Evolutionary conservation across 2,797 vertebrate species (phyloP).

Genomic region (Macroramphosus scolopax): DNA sequence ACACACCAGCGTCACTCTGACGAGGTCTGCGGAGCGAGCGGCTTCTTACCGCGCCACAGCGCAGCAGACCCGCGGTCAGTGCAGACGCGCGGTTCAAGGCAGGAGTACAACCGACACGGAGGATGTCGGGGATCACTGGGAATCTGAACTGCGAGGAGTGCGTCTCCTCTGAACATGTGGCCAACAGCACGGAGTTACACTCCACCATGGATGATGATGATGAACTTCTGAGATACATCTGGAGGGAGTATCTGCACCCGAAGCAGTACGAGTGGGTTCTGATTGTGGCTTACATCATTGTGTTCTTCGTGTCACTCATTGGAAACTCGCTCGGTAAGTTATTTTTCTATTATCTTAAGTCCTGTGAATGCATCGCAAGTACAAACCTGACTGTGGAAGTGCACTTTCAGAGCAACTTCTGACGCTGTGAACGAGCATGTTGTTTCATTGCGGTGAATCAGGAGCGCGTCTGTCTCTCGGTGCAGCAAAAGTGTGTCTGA

Average conservation of each 20-base stretch:
- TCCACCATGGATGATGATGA: slow-evolving; percentile 86
- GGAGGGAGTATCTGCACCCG: slow-evolving; percentile 93
- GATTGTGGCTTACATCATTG: slow-evolving; percentile 91
- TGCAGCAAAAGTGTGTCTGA: no score
- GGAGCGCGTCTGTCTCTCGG: no score
- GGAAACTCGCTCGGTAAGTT: slow-evolving; percentile 94
- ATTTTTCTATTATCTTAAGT: not conserved
- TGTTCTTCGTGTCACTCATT: slow-evolving; percentile 90
- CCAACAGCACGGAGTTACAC: slow-evolving; percentile 76
- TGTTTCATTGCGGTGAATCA: no score
- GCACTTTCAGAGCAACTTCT: no score
- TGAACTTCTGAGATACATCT: slow-evolving; percentile 92
- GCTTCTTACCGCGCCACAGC: not conserved
- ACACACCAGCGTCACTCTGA: slow-evolving; percentile 40
- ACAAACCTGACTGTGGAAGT: no score
- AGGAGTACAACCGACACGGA: not conserved
- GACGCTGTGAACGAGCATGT: no score
- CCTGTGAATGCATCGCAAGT: no score
- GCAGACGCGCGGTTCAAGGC: slow-evolving; percentile 8
- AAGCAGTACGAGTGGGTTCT: slow-evolving; percentile 96
- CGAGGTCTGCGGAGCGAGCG: slow-evolving; percentile 17
- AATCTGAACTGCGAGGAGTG: slow-evolving; percentile 77
- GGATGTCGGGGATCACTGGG: slow-evolving; percentile 80
- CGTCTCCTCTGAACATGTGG: slow-evolving; percentile 65
- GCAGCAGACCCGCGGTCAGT: slow-evolving; percentile 11